Evolutionary conservation across 2,797 vertebrate genomes (phyloP).

Genomic region (Eulemur mongoz): DNA sequence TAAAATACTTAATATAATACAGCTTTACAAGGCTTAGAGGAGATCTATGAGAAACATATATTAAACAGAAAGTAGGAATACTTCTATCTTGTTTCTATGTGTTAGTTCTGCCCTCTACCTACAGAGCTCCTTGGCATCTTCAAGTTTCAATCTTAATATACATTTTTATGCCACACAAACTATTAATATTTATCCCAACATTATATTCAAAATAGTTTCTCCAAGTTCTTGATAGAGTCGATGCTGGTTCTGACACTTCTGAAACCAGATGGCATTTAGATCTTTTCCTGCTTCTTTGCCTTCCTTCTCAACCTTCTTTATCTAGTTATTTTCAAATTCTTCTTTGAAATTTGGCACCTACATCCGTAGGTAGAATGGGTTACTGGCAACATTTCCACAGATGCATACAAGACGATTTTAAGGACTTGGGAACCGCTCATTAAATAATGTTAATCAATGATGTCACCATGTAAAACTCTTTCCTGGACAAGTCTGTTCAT

Average conservation of each 20-base stretch:
- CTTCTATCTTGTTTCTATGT: neutral
- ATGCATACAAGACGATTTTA: neutral
- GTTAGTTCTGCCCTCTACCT: neutral
- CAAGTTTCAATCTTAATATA: neutral
- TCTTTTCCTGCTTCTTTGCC: neutral
- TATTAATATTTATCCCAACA: neutral
- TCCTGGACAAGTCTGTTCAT: neutral
- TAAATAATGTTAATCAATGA: neutral
- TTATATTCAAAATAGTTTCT: neutral
- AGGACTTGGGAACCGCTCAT: neutral
- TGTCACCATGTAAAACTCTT: neutral
- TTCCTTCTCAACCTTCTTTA: neutral
- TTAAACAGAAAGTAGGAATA: slow-evolving; percentile 8
- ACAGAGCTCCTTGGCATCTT: neutral
- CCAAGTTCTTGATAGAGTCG: neutral
- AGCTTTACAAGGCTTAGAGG: slow-evolving; percentile 12
- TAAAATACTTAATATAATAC: neutral
- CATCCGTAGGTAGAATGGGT: neutral
- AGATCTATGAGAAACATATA: neutral
- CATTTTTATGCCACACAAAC: neutral
- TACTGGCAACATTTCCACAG: neutral
- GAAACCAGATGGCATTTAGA: neutral
- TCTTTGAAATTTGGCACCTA: neutral
- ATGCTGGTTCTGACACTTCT: neutral
- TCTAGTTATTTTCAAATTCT: neutral